A percentile compares a stretch with the other conserved stretches of the same genome.
These are phyloP conservation scores for Pycnomerus fuliginosus DNA, from an alignment of 2,888 invertebrate genomes.

Conservation along the genomic window DNA sequence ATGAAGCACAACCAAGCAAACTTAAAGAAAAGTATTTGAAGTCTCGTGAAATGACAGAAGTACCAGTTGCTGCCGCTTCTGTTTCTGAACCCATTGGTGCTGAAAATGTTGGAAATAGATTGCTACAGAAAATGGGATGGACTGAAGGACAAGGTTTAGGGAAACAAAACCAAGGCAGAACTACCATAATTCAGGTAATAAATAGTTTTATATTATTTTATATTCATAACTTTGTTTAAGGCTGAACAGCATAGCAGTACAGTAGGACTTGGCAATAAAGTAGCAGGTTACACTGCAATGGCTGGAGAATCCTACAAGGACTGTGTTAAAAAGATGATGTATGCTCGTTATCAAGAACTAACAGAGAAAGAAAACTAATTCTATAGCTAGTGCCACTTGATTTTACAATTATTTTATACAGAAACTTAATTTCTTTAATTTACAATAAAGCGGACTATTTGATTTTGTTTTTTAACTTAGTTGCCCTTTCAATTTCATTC, in stretches of 20 bases:
- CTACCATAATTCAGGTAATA: slow-evolving; percentile 81
- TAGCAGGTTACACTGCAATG: slow-evolving; percentile 72
- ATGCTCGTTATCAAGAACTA: slow-evolving; percentile 81
- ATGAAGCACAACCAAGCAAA: slow-evolving; percentile 72
- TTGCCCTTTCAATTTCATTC: slow-evolving; percentile 36
- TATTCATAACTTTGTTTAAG: slow-evolving; percentile 44
- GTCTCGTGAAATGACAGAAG: slow-evolving; percentile 54
- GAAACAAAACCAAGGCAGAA: slow-evolving; percentile 87
- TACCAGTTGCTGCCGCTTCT: slow-evolving; percentile 55
- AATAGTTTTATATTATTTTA: slow-evolving; percentile 4
- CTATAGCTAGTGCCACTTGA: neutral
- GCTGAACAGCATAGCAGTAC: slow-evolving; percentile 60
- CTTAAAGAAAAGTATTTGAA: slow-evolving; percentile 73
- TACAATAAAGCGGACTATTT: slow-evolving; percentile 7
- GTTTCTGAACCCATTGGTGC: slow-evolving; percentile 73
- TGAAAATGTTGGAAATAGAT: slow-evolving; percentile 91
- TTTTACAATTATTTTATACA: neutral
- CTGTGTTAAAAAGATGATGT: slow-evolving; percentile 87
- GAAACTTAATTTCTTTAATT: neutral
- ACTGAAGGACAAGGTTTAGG: slow-evolving; percentile 95
- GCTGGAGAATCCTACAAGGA: slow-evolving; percentile 87
- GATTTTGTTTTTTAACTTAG: slow-evolving; percentile 23
- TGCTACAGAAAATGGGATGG: slow-evolving; percentile 99
- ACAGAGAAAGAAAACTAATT: slow-evolving; percentile 58
- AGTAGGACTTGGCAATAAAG: slow-evolving; percentile 85